Base-by-base conservation (phyloP, 1,140 invertebrate species). In the Calliopsis andreniformis region DNA sequence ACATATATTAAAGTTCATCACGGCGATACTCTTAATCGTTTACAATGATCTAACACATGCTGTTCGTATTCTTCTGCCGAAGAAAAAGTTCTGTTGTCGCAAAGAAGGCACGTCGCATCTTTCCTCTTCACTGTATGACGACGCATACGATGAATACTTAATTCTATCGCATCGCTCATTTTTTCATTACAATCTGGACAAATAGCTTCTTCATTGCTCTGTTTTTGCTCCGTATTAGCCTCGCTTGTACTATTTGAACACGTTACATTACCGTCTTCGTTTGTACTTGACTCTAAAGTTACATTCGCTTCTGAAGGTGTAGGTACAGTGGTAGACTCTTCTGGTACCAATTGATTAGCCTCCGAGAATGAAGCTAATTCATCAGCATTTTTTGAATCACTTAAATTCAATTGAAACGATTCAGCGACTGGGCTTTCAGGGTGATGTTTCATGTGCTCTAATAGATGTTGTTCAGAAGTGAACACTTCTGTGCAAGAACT, bases 91-190 rank as follows among this genome's bases (percentile, higher is more conserved):
- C 72, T 69, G 16, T 71, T 63, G 5, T 71, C 69, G 10, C 76
- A 78, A 2, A 72, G 30, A 30, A 78, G 49, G 32, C 78, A 80
- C 18, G 32, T 71, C 12, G 75, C 20, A 3, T 79, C 78, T 1
- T 68, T 68, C 14, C 68, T 69, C 5, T 76, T 67, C 28, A 12
- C 35, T 5, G 66, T 39, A 5, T 55, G 64, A 43, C 66, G 45
- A 55, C 58, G 64, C 58, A 69, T 76, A 14, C 66, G 64, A 55
- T 79, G 72, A 6, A 69, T n/a, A 12, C 43, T 58, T 4, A 59
- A 43, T 14, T 77, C 67, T 23, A 55, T 12, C 23, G 18, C 8
- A 5, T 63, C 30, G 0, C 58, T 25, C 20, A 63, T 43, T 16
- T 55, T 42, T 16, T 70, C 67, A 47, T 77, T 62, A 3, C 75